Base-by-base conservation (phyloP, 2,888 invertebrate genomes). In the Polylopha cassiicola region DNA sequence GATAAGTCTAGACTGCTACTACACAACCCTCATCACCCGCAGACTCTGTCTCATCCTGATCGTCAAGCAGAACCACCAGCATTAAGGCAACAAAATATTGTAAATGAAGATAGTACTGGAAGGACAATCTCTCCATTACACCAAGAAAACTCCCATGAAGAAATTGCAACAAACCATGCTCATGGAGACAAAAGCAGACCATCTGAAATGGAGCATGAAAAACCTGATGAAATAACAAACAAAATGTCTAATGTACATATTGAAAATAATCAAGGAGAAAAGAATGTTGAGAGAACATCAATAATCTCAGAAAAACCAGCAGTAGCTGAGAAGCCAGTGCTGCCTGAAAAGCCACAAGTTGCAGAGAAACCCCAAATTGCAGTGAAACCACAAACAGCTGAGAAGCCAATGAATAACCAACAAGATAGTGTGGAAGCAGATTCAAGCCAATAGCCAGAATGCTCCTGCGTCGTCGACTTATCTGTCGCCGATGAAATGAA, bases 1-100 rank as follows among this genome's bases (percentile, higher is more conserved):
- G 97, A 97, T 58, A 94, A 94, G 57, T 89, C 91, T 37, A 87
- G 93, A 50, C 89, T 92, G 66, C 86, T 88, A 1, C 58, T 79
- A 48, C 79, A 82, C 57, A 80, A 81, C 53, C 81, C 78, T 2
- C 79, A 86, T 46, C 68, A 69, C 48, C 80, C 81, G 13, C 77
- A 80, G 55, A 79, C 77, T 16, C 68, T 87, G 42, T 79, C 85
- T 18, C 75, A 81, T 44, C 76, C 85, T n/a, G n/a, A n/a, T n/a
- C n/a, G n/a, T n/a, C n/a, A n/a, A 6, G 62, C 84, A 62, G 73
- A 89, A 81, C 44, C 89, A 79, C 54, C 90, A 86, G 72, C 63
- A 8, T 55, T 52, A 21, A 55, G 63, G 38, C 65, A 61, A 34
- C 50, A 55, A 5, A 44, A 68, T 72, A 51, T 71, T 56, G 77